phyloP scores from a whole-genome alignment of 1,140 invertebrate species.

The Campodea augens region DNA sequence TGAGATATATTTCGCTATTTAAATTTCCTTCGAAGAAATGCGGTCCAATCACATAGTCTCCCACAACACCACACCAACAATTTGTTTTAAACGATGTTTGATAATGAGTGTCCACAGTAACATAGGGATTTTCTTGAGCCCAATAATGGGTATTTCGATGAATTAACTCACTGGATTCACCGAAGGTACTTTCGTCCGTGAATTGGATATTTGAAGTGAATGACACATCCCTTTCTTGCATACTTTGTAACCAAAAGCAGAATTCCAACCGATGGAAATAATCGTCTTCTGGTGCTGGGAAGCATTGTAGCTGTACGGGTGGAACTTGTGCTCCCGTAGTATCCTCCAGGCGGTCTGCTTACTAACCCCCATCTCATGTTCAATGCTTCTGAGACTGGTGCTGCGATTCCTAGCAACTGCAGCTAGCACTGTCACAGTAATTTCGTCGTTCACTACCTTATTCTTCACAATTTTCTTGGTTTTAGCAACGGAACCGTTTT shows the following conservation, averaged over 20 bases:
- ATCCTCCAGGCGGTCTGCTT: too few relatives aligned
- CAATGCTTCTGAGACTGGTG: too few relatives aligned
- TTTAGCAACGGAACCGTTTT: too few relatives aligned
- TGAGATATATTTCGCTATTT: background rate
- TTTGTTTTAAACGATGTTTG: background rate
- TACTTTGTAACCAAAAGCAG: background rate
- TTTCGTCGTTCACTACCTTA: too few relatives aligned
- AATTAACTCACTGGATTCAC: background rate
- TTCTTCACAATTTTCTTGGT: too few relatives aligned
- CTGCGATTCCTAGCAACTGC: too few relatives aligned
- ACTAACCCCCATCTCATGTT: too few relatives aligned
- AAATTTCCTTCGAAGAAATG: background rate
- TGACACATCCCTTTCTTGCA: background rate
- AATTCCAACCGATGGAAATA: background rate
- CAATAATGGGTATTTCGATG: background rate
- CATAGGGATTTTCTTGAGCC: background rate
- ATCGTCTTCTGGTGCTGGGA: too few relatives aligned
- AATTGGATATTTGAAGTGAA: background rate
- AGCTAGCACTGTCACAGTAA: too few relatives aligned
- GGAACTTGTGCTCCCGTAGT: too few relatives aligned
- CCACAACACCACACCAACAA: background rate
- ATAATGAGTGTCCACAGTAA: background rate
- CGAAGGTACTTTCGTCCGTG: background rate
- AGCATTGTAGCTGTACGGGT: too few relatives aligned
- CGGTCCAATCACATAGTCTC: background rate